phyloP scores from a whole-genome alignment of 2,888 invertebrate genomes.

The Stenodema calcarata region DNA sequence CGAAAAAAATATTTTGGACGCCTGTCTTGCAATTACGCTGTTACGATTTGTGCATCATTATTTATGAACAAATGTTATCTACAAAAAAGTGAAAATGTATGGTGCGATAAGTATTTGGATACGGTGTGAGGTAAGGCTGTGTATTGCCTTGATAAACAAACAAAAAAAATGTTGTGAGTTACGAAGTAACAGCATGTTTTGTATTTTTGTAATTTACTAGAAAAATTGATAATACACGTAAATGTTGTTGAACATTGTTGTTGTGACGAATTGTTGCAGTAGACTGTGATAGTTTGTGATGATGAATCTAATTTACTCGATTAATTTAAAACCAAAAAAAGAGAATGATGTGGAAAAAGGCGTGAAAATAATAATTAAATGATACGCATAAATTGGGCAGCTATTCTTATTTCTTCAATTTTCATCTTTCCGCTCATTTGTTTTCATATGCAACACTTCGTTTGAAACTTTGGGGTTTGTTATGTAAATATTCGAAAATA shows the following conservation, averaged over 20 bases:
- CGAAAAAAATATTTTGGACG: neutral
- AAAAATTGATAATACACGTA: slow-evolving; percentile 47
- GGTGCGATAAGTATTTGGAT: slow-evolving; percentile 39
- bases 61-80: neutral
- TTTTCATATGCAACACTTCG: neutral
- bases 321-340: slow-evolving; percentile 35
- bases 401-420: neutral
- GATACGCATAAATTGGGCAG: slow-evolving; percentile 30
- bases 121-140: slow-evolving; percentile 55
- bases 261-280: slow-evolving; percentile 54
- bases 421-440: neutral
- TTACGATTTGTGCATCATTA: neutral
- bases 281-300: slow-evolving; percentile 58
- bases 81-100: slow-evolving; percentile 24
- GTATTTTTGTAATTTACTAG: slow-evolving; percentile 56
- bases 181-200: slow-evolving; percentile 54
- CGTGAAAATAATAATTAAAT: neutral
- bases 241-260: slow-evolving; percentile 48
- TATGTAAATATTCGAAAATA: neutral
- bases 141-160: slow-evolving; percentile 57
- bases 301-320: slow-evolving; percentile 55
- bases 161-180: slow-evolving; percentile 30
- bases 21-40: neutral
- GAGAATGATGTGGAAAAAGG: slow-evolving; percentile 6
- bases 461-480: neutral